phyloP scores from a whole-genome alignment of 2,888 invertebrate genomes.

The Tanytarsus gracilentus region DNA sequence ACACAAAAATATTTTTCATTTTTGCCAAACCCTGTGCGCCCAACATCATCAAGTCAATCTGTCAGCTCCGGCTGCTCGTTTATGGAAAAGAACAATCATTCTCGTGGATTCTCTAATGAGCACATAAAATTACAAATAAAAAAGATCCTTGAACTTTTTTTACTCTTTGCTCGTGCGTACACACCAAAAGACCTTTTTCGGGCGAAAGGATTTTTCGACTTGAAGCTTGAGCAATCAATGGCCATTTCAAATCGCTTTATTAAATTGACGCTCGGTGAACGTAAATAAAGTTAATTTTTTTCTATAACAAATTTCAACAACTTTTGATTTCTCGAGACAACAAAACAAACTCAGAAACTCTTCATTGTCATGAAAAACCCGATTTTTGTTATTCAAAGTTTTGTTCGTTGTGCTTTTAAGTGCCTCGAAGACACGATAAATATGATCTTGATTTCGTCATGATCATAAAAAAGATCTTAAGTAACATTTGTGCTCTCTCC shows the following conservation, averaged over 20 bases:
- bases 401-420: slow-evolving; percentile 1
- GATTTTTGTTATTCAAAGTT: slow-evolving; percentile 8
- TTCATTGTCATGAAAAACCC: slow-evolving; percentile 14
- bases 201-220: not conserved
- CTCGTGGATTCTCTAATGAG: not conserved
- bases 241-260: slow-evolving; percentile 1
- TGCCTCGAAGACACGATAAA: slow-evolving; percentile 23
- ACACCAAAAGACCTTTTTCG: not conserved
- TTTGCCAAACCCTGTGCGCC: too few species aligned
- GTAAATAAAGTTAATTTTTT: not conserved
- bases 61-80: too few species aligned
- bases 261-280: not conserved
- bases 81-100: not conserved
- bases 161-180: not conserved
- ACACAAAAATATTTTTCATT: too few species aligned
- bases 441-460: slow-evolving; percentile 27
- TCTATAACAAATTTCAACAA: slow-evolving; percentile 2
- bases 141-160: not conserved
- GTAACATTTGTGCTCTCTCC: slow-evolving; percentile 2
- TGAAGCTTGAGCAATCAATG: not conserved
- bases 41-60: too few species aligned
- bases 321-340: not conserved
- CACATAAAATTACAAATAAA: not conserved
- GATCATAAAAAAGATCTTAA: slow-evolving; percentile 10
- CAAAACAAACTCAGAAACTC: not conserved